Percentiles rank a stretch among this genome's conserved stretches.
These are phyloP conservation scores for Conger conger DNA, from an alignment of 2,113 vertebrate genomes.

Conservation along the genomic window DNA sequence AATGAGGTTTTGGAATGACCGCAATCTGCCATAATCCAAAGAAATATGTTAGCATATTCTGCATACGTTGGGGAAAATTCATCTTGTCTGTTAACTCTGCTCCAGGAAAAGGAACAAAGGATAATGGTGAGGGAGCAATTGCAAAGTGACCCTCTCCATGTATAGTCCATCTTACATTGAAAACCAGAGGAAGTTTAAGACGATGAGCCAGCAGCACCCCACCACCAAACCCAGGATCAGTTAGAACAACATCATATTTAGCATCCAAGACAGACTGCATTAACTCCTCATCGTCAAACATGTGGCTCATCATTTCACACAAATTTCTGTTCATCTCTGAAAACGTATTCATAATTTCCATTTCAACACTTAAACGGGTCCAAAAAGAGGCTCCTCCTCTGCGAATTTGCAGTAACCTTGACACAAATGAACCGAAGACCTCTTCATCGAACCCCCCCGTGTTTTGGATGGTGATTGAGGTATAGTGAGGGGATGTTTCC, in stretches of 20 bases:
- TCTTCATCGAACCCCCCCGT: neutral
- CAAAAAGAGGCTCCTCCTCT: conserved; percentile 39
- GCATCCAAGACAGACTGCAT: conserved; percentile 11
- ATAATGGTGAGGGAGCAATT: conserved; percentile 38
- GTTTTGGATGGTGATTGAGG: neutral
- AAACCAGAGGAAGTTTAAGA: conserved; percentile 38
- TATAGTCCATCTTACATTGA: conserved; percentile 38
- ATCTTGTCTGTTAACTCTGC: conserved; percentile 38
- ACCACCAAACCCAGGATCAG: conserved; percentile 31
- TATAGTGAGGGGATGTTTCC: conserved; percentile 35
- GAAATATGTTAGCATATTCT: conserved; percentile 15
- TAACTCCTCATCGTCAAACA: conserved; percentile 5
- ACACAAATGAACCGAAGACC: neutral
- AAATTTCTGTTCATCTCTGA: neutral
- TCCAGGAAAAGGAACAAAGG: conserved; percentile 36
- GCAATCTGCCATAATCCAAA: neutral
- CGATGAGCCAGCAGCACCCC: conserved; percentile 36
- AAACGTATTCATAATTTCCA: accelerated
- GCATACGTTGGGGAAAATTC: conserved; percentile 31
- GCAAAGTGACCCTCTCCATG: conserved; percentile 35
- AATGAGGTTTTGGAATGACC: neutral
- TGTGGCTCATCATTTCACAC: conserved; percentile 19
- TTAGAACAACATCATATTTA: conserved; percentile 36
- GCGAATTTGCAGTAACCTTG: conserved; percentile 11
- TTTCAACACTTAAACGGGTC: conserved; percentile 13